Conservation (phyloP, 2,888 invertebrate genomes). For the Apodemia mormo region DNA sequence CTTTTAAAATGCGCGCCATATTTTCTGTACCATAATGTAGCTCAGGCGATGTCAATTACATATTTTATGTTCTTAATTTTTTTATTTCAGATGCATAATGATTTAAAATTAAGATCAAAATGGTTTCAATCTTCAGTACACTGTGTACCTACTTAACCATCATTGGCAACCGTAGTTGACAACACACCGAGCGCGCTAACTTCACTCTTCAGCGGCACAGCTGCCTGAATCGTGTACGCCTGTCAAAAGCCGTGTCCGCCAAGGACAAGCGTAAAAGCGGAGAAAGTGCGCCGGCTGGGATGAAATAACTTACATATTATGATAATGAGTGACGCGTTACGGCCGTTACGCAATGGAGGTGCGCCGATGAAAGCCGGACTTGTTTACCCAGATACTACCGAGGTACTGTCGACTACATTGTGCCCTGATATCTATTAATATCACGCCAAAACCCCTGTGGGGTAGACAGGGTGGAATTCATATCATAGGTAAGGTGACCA, state of each 20-base stretch:
- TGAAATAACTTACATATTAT: slow-evolving; percentile 37
- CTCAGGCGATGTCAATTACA: no score
- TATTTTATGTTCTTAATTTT: no score
- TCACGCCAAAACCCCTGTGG: no score
- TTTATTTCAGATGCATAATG: no score
- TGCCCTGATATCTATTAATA: not conserved
- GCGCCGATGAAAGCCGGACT: slow-evolving; percentile 33
- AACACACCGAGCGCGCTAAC: not conserved
- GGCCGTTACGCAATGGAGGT: slow-evolving; percentile 31
- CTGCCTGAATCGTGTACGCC: not conserved
- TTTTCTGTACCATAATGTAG: no score
- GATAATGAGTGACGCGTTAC: slow-evolving; percentile 30
- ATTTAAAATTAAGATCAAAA: no score
- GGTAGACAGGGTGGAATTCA: no score
- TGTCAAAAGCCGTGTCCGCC: not conserved
- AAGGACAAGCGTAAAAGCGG: slow-evolving; percentile 14
- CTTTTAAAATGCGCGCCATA: no score
- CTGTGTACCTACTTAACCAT: no score
- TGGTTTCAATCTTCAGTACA: no score
- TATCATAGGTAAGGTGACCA: no score
- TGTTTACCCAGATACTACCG: slow-evolving; percentile 31
- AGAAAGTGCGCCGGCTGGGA: slow-evolving; percentile 34
- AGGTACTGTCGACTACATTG: not conserved
- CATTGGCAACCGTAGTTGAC: no score
- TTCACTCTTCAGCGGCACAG: not conserved